These are phyloP conservation scores for Acrocera orbiculus DNA, from an alignment of 2,888 invertebrate species.

Conservation along the genomic window DNA sequence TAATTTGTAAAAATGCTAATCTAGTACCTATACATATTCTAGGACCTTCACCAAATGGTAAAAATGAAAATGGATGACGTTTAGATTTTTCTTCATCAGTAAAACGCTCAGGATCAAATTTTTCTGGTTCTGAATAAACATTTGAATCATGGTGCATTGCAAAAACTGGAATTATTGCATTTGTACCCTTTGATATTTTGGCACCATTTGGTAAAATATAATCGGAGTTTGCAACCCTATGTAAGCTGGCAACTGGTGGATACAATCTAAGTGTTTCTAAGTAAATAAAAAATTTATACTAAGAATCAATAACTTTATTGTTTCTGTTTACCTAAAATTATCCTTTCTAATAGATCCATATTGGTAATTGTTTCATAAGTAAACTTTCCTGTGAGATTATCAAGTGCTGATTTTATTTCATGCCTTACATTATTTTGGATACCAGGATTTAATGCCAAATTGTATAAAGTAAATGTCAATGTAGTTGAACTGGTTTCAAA, in stretches of 20 bases:
- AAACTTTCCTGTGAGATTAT: constrained; percentile 20
- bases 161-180: constrained; percentile 17
- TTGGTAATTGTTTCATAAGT: constrained; percentile 27
- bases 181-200: constrained; percentile 16
- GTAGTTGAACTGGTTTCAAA: constrained; percentile 32
- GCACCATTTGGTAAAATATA: constrained; percentile 15
- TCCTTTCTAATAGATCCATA: constrained; percentile 29
- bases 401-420: constrained; percentile 24
- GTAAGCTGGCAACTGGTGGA: constrained; percentile 9
- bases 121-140: constrained; percentile 22
- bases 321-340: constrained; percentile 22
- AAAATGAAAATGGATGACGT: constrained; percentile 16
- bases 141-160: constrained; percentile 24
- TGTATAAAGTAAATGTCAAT: constrained; percentile 29
- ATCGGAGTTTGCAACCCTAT: constrained; percentile 3
- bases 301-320: no score
- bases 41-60: constrained; percentile 24
- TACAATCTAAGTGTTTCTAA: constrained; percentile 12
- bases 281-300: no score
- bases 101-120: constrained; percentile 27
- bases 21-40: constrained; percentile 13
- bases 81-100: constrained; percentile 15
- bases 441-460: constrained; percentile 29
- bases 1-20: constrained; percentile 11
- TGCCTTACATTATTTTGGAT: constrained; percentile 25